A percentile compares a stretch with the other conserved stretches of the same genome.
These are phyloP conservation scores for Pycnonotus jocosus DNA, from an alignment of 2,113 vertebrate genomes.

Conservation along the genomic window DNA sequence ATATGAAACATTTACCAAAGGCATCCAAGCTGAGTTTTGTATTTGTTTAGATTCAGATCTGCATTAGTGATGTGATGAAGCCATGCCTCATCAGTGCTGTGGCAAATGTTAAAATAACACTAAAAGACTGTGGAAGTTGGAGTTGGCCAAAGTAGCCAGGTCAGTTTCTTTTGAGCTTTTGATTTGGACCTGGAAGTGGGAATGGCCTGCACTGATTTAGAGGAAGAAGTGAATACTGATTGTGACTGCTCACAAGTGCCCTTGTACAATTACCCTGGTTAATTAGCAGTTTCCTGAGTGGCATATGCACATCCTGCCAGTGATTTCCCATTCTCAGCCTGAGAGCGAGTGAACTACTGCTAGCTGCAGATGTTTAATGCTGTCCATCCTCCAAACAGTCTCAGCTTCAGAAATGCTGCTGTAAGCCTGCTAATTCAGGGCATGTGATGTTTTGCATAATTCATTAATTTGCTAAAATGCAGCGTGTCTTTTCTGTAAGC, in stretches of 20 bases:
- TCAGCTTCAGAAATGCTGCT: background rate
- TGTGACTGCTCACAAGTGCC: background rate
- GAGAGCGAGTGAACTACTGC: background rate
- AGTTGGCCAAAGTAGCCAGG: background rate
- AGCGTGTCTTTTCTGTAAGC: background rate
- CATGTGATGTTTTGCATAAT: background rate
- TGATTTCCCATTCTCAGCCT: background rate
- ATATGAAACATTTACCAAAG: background rate
- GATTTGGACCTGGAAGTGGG: background rate
- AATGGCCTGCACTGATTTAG: background rate
- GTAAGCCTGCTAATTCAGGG: background rate
- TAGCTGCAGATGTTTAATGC: background rate
- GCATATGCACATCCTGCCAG: background rate
- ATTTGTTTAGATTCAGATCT: background rate
- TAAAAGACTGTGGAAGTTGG: background rate
- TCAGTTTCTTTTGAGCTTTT: background rate
- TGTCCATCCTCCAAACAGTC: background rate
- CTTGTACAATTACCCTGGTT: background rate
- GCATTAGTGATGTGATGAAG: background rate
- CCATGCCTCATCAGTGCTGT: accelerated
- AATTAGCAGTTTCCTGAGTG: background rate
- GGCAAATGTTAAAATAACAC: background rate
- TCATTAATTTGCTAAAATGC: background rate
- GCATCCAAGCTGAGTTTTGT: background rate
- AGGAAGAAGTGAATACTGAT: background rate